Conservation (phyloP, 1,140 invertebrate genomes). For the Penaeus indicus region DNA sequence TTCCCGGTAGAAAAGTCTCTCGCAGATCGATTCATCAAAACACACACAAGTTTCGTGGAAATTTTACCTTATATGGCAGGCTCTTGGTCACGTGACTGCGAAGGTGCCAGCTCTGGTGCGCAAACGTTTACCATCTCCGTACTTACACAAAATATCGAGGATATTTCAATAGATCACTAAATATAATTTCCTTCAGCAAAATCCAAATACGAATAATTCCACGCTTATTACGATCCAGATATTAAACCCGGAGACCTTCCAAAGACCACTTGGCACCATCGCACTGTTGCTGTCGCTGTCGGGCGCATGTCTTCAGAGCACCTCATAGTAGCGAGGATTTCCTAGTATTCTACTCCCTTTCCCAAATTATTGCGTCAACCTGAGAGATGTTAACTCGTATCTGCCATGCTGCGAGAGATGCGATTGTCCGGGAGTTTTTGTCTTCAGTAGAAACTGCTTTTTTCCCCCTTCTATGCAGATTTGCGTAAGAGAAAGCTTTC, state of each 20-base stretch:
- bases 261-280: not conserved
- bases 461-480: too few relatives aligned
- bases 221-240: not conserved
- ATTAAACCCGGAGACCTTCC: not conserved
- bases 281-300: conserved; percentile 10
- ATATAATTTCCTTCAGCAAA: not conserved
- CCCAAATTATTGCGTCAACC: not conserved
- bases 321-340: not conserved
- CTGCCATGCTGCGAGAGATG: not conserved
- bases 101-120: conserved; percentile 24
- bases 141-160: not conserved
- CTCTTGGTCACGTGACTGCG: conserved; percentile 53
- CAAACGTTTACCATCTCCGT: not conserved
- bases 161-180: not conserved
- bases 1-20: conserved; percentile 53
- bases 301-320: conserved; percentile 17
- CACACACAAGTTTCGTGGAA: conserved; percentile 59
- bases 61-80: conserved; percentile 55
- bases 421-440: too few relatives aligned
- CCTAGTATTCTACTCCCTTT: conserved; percentile 23
- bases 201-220: not conserved
- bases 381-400: not conserved
- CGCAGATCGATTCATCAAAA: conserved; percentile 64
- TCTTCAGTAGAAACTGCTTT: too few relatives aligned
- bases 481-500: too few relatives aligned